These are phyloP conservation scores for Gnathochromis pfefferi DNA, from an alignment of 2,113 vertebrate genomes.

Conservation along the genomic window DNA sequence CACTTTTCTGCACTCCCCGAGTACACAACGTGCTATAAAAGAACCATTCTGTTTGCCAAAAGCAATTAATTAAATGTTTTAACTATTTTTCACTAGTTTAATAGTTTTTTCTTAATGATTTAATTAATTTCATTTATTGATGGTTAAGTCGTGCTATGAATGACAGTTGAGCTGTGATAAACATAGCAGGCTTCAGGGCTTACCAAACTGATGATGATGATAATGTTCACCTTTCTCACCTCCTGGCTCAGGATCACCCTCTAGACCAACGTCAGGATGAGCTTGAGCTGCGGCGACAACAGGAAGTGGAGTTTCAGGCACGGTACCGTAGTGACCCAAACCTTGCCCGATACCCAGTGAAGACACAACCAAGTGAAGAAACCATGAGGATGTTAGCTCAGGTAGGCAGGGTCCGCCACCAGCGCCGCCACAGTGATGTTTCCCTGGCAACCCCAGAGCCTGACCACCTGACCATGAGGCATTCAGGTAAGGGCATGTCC, in stretches of 20 bases:
- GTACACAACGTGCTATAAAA: neutral
- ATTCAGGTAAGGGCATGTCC: neutral
- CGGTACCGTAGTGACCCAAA: conserved; percentile 93
- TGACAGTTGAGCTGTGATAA: neutral
- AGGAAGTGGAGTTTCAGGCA: conserved; percentile 86
- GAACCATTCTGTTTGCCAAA: neutral
- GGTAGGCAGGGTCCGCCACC: conserved; percentile 86
- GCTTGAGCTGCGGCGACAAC: conserved; percentile 71
- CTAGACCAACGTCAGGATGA: conserved; percentile 47
- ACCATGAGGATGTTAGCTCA: conserved; percentile 93
- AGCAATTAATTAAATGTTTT: neutral
- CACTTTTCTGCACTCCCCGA: neutral
- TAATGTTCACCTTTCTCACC: neutral
- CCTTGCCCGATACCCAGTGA: conserved; percentile 89
- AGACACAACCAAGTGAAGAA: conserved; percentile 86
- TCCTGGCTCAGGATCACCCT: conserved; percentile 12
- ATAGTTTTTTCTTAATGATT: neutral
- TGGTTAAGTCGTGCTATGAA: neutral
- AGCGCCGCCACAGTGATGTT: conserved; percentile 86
- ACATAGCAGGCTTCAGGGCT: neutral
- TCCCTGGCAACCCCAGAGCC: conserved; percentile 74
- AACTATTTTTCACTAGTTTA: neutral
- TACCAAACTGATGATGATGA: neutral
- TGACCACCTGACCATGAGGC: neutral
- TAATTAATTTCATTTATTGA: neutral